Evolutionary conservation across 2,888 invertebrate genomes (phyloP), one percentile per base, ranked within the genome.

Genomic region (Chrysotoxum bicinctum): DNA sequence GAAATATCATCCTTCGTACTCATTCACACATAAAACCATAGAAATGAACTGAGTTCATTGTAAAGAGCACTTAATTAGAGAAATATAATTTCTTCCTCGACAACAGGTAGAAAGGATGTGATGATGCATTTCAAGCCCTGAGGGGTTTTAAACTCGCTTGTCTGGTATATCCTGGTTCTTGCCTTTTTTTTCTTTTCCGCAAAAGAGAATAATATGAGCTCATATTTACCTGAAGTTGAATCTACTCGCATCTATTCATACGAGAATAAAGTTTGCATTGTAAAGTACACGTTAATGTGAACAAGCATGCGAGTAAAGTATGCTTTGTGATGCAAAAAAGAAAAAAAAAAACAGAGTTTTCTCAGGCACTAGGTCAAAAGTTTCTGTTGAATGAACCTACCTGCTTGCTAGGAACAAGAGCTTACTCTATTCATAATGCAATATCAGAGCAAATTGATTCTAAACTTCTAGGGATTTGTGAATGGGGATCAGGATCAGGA

Each of bases 361-460:
- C 21, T 66, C 75, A 79, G 84, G 75, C 75, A 84, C 79, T 84
- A 76, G 84, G 84, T 80, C 80, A 84, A 62, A 84, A 58, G 73
- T 83, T 78, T 66, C 23, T 48, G 52, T 64, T 79, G 58, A 45
- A 48, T 50, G 56, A 43, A 37, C 32, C 40, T 43, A 26, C 30
- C n/a, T 32, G 10, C 26, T 7, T 48, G 21, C 6, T 16, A 58
- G 58, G 37, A 37, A 8, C 19, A 35, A 56, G 2, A 10, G 9
- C 14, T 56, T 30, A n/a, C 16, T n/a, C 16, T 12, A 14, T 54
- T 54, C 21, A 21, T 52, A 74, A 45, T 45, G 35, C 37, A 16
- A 48, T 40, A n/a, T 48, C 21, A 43, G 37, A 76, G 43, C 26
- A 50, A 50, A 60, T 40, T 60, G 43, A 50, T 50, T 50, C 6